phyloP scores from a whole-genome alignment of 2,888 invertebrate genomes.

The Amaurobius ferox region DNA sequence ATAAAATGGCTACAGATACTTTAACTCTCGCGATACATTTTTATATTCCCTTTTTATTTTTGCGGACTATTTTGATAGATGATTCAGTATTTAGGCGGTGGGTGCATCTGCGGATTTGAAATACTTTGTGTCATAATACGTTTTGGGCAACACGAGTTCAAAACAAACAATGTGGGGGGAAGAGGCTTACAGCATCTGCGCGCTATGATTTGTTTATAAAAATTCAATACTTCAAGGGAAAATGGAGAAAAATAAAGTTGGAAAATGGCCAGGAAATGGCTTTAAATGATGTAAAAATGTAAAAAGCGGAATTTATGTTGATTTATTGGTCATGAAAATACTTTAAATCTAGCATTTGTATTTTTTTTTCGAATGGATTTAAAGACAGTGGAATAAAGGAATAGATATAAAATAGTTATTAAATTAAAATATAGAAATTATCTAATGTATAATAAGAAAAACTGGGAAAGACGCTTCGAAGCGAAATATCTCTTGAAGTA shows the following conservation, averaged over 20 bases:
- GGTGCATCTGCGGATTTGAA: neutral
- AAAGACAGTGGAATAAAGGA: too few species aligned
- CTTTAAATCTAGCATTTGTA: neutral
- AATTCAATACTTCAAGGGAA: neutral
- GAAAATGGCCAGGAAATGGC: conserved; percentile 3
- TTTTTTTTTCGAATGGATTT: too few species aligned
- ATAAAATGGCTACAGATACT: neutral
- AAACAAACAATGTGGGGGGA: neutral
- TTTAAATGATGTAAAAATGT: neutral
- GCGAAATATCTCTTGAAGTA: too few species aligned
- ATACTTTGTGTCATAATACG: neutral
- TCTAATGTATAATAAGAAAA: too few species aligned
- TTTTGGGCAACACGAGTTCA: neutral
- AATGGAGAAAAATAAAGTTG: neutral
- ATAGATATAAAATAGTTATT: too few species aligned
- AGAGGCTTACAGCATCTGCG: neutral
- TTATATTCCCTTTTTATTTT: neutral
- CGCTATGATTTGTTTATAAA: neutral
- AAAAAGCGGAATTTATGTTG: neutral
- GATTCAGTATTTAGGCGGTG: neutral
- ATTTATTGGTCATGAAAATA: neutral
- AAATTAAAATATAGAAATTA: too few species aligned
- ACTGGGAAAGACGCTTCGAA: too few species aligned
- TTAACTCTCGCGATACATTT: neutral
- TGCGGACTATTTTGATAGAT: neutral